A percentile compares a stretch with the other conserved stretches of the same genome.
Evolutionary conservation across 30 jellyfish, hydroid and myxozoan genomes (phyloP).

Genomic region (Rhopilema esculentum): DNA sequence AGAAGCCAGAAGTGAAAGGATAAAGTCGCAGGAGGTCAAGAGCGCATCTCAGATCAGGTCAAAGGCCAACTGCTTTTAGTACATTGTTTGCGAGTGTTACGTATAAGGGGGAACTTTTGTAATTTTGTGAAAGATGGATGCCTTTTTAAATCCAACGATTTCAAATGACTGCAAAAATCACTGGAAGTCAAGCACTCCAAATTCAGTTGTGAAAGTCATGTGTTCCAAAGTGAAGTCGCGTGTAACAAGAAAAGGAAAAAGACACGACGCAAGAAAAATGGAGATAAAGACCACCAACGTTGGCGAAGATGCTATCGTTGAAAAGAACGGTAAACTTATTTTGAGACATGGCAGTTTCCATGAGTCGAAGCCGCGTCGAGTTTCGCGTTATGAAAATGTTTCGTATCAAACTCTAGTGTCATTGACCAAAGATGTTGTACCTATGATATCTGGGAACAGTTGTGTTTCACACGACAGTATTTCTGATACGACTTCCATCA

Average conservation of each 20-base stretch:
- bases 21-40: neutral
- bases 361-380: neutral
- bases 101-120: no score
- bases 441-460: neutral
- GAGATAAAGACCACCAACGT: neutral
- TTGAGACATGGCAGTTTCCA: constrained; percentile 27
- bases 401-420: neutral
- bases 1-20: neutral
- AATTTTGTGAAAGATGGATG: neutral
- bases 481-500: neutral
- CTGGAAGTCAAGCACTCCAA: neutral
- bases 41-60: neutral
- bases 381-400: constrained; percentile 5
- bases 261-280: neutral
- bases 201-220: neutral
- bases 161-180: neutral
- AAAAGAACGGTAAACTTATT: constrained; percentile 23
- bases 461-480: neutral
- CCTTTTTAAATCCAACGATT: neutral
- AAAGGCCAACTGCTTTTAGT: neutral
- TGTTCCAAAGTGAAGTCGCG: neutral
- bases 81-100: no score
- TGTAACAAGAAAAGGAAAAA: neutral
- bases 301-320: neutral
- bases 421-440: neutral